Evolutionary conservation across 2,797 vertebrate genomes (phyloP), one percentile per base, ranked within the genome.

Genomic region (Gobio occitaniae): DNA sequence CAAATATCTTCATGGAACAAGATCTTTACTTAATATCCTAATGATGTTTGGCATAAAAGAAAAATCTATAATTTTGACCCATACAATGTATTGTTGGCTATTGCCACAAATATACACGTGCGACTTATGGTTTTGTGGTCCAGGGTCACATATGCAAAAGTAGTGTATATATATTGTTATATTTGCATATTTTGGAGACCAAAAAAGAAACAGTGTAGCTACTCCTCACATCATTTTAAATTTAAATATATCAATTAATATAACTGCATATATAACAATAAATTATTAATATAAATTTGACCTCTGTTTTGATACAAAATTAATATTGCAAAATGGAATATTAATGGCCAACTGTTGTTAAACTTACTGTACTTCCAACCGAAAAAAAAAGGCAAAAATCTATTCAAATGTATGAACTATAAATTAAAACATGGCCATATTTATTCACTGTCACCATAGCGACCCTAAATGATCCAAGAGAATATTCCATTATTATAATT

Each of bases 361-460:
- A 87, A 90, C 90, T 36, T 25, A 44, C 38, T 61, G 84, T 87
- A 86, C 86, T 61, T 86, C 87, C 88, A 91, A 83, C 89, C n/a
- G n/a, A n/a, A n/a, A n/a, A n/a, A n/a, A 82, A 54, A 69, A 87
- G 89, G 86, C 80, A 91, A 90, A 91, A 91, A 80, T 86, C 85
- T 88, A 90, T 87, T 86, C 86, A 88, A 87, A 91, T 75, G 77
- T 44, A 86, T 89, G 89, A 93, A 91, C 93, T 90, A 95, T 93
- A 89, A 90, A 93, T 93, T 87, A 93, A 93, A 84, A 89, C 83
- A 84, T 36, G 52, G 81, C 29, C 89, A 91, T 92, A 91, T 94
- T 93, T 92, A 93, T 92, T 93, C 92, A 89, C 91, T 71, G 92
- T 92, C 87, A 89, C 90, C 89, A 93, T 88, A 87, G 91, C 90